phyloP scores from a whole-genome alignment of 2,797 vertebrate genomes.

The Mormyrops attenuatus region DNA sequence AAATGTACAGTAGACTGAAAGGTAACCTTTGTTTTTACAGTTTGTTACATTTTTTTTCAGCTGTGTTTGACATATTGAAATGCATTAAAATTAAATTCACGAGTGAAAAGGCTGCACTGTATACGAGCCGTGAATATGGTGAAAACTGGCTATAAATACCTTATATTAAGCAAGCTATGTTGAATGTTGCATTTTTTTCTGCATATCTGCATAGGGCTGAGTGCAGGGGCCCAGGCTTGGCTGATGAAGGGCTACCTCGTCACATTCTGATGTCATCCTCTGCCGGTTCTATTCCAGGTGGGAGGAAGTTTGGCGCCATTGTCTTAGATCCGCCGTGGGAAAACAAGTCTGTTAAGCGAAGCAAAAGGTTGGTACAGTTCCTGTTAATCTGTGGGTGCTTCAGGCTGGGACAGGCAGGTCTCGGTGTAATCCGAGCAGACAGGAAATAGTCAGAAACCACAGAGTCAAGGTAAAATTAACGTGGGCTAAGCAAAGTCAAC shows the following conservation, averaged over 20 bases:
- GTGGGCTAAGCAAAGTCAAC: not conserved
- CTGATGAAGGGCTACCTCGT: not conserved
- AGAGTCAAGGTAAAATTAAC: not conserved
- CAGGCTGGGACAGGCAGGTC: not conserved
- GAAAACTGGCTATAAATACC: not conserved
- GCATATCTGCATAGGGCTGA: not conserved
- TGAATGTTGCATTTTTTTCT: not conserved
- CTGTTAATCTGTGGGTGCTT: not conserved
- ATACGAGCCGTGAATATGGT: not conserved
- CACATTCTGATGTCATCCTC: not conserved
- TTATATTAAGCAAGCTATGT: not conserved
- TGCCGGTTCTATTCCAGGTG: conserved; percentile 51
- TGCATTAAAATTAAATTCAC: not conserved
- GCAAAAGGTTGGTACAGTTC: conserved; percentile 66
- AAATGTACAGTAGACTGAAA: not conserved
- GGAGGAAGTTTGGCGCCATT: conserved; percentile 75
- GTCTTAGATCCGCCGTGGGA: conserved; percentile 94
- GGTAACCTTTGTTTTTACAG: not conserved
- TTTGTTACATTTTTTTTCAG: not conserved
- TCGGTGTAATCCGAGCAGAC: not conserved
- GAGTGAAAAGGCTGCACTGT: not conserved
- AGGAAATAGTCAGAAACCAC: not conserved
- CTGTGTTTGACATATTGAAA: not conserved
- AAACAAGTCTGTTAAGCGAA: conserved; percentile 95
- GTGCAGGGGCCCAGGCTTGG: not conserved